Evolutionary conservation across 2,113 vertebrate species (phyloP).

Genomic region (Pandion haliaetus): DNA sequence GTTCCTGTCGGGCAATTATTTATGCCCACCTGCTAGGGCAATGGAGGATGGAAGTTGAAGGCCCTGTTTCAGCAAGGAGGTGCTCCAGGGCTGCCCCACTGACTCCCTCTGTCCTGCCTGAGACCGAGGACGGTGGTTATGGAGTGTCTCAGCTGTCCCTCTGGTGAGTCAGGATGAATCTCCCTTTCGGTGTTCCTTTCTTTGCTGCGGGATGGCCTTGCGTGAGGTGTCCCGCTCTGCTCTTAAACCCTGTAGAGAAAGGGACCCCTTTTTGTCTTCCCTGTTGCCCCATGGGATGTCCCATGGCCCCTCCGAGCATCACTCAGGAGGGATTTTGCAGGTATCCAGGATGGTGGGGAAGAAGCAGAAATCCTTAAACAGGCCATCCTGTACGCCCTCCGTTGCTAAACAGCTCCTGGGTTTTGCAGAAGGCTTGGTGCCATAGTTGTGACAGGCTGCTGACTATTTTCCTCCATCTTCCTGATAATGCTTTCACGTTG

Average conservation of each 20-base stretch:
- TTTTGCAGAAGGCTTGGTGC: not conserved
- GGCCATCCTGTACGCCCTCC: not conserved
- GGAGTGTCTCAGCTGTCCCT: not conserved
- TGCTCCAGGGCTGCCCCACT: fast-evolving
- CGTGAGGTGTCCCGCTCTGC: not conserved
- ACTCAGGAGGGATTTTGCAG: not conserved
- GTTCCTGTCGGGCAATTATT: not conserved
- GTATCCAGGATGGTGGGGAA: not conserved
- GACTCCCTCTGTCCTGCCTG: not conserved
- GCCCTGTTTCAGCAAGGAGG: not conserved
- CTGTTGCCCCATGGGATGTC: not conserved
- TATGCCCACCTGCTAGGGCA: not conserved
- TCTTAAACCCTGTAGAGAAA: not conserved
- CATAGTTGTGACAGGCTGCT: not conserved
- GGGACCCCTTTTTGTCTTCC: not conserved
- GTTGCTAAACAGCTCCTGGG: not conserved
- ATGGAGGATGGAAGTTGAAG: not conserved
- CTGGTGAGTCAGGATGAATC: not conserved
- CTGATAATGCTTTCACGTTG: not conserved
- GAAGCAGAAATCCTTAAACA: not conserved
- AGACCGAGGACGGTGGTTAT: not conserved
- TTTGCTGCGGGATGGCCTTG: not conserved
- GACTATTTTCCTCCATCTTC: not conserved
- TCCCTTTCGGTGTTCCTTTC: not conserved
- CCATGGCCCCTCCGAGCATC: not conserved